Conservation (phyloP, 2,113 vertebrate species). For the Sinosuthora webbiana region DNA sequence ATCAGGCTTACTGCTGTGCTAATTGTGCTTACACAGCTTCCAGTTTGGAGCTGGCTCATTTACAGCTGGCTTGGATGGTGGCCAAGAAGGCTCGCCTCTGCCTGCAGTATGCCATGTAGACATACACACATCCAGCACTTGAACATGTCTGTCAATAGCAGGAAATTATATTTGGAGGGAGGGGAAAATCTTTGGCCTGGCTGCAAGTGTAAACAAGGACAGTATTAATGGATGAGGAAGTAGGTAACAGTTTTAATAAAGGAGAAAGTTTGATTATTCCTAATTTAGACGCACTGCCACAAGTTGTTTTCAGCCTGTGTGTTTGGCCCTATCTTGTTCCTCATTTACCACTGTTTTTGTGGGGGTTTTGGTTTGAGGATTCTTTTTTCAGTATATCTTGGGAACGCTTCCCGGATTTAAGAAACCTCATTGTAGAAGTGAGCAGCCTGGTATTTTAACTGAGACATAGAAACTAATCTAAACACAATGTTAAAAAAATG, state of each 20-base stretch:
- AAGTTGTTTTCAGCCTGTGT: background rate
- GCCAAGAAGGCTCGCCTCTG: constrained; percentile 49
- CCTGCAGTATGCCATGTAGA: constrained; percentile 39
- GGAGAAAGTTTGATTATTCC: constrained; percentile 1
- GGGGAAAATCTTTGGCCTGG: constrained; percentile 27
- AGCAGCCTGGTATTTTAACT: background rate
- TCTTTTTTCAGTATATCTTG: background rate
- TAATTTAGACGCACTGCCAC: background rate
- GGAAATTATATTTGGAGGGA: constrained; percentile 47
- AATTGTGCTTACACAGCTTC: constrained; percentile 68
- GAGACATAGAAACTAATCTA: background rate
- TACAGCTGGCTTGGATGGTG: constrained; percentile 56
- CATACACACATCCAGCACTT: background rate
- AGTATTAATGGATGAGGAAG: constrained; percentile 19
- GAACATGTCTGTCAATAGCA: constrained; percentile 51
- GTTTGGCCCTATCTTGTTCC: background rate
- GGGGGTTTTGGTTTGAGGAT: background rate
- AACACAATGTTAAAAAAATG: background rate
- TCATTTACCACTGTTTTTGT: background rate
- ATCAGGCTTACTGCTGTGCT: constrained; percentile 64
- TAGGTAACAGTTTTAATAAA: constrained; percentile 5
- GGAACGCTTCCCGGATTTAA: background rate
- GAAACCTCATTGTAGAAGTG: background rate
- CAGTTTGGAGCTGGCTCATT: constrained; percentile 66
- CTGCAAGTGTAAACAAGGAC: constrained; percentile 9